phyloP scores from a whole-genome alignment of 1,140 invertebrate genomes.

The Arctopsyche grandis region DNA sequence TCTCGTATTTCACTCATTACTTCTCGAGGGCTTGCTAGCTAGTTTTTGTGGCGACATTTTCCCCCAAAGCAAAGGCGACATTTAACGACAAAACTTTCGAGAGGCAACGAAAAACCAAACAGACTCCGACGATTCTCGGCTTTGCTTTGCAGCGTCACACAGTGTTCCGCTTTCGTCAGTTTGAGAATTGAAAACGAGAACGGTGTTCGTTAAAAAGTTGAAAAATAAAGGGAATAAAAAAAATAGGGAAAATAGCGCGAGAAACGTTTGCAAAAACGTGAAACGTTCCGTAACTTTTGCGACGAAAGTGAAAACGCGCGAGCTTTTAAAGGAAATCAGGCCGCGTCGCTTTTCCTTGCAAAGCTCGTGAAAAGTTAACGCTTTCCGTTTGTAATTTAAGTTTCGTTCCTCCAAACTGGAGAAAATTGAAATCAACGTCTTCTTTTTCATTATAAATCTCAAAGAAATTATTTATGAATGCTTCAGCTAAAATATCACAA shows the following conservation, averaged over 20 bases:
- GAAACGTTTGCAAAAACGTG: too few relatives aligned
- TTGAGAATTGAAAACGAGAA: constrained; percentile 18
- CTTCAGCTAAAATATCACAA: too few relatives aligned
- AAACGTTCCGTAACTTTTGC: neutral
- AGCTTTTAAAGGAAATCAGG: neutral
- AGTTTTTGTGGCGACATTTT: neutral
- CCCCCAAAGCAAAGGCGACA: neutral
- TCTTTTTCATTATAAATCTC: neutral
- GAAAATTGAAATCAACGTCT: constrained; percentile 23
- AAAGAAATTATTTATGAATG: too few relatives aligned
- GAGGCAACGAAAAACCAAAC: constrained; percentile 7
- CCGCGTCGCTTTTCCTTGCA: neutral
- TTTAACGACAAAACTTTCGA: constrained; percentile 31
- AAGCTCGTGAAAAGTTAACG: neutral
- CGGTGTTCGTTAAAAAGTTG: constrained; percentile 11
- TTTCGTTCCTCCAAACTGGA: neutral
- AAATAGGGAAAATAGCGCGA: neutral
- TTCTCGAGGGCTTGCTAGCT: too few relatives aligned
- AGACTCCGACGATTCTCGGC: neutral
- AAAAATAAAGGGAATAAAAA: neutral
- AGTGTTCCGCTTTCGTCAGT: constrained; percentile 4
- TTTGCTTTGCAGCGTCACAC: neutral
- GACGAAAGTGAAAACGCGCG: constrained; percentile 17
- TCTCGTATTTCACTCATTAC: too few relatives aligned
- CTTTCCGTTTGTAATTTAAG: constrained; percentile 27